These are phyloP conservation scores for Rotaria macrura DNA, from an alignment of 2,888 invertebrate genomes.

Conservation along the genomic window DNA sequence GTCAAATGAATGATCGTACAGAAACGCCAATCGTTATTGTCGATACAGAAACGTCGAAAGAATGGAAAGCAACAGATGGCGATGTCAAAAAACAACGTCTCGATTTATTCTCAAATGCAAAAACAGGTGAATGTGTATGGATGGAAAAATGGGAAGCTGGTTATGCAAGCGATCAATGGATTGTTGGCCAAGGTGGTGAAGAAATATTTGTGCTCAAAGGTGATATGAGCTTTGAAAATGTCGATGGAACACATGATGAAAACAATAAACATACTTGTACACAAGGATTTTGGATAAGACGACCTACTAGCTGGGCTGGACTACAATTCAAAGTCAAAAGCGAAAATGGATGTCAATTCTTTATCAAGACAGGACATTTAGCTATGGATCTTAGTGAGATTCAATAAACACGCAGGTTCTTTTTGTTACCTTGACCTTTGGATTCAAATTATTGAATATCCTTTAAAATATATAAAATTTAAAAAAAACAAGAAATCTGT, in stretches of 20 bases:
- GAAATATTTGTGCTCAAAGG: background rate
- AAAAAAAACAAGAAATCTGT: no score
- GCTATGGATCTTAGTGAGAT: background rate
- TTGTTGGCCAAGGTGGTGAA: background rate
- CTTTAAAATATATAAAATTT: no score
- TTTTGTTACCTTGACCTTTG: background rate
- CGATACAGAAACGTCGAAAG: background rate
- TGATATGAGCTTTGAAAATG: background rate
- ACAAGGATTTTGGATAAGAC: background rate
- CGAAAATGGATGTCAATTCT: background rate
- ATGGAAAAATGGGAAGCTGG: conserved; percentile 3
- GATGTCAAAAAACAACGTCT: background rate
- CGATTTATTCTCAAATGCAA: background rate
- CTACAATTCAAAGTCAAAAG: background rate
- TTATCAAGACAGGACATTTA: background rate
- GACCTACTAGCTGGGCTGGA: background rate
- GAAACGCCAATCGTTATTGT: background rate
- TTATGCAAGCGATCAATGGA: background rate
- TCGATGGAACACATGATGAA: background rate
- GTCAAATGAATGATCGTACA: background rate
- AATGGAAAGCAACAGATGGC: background rate
- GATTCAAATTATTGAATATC: background rate
- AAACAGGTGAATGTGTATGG: background rate
- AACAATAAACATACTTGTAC: background rate
- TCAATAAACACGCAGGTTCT: background rate